A percentile compares a stretch with the other conserved stretches of the same genome.
Conservation (phyloP, 1,140 invertebrate species). For the Hypothenemus hampei region DNA sequence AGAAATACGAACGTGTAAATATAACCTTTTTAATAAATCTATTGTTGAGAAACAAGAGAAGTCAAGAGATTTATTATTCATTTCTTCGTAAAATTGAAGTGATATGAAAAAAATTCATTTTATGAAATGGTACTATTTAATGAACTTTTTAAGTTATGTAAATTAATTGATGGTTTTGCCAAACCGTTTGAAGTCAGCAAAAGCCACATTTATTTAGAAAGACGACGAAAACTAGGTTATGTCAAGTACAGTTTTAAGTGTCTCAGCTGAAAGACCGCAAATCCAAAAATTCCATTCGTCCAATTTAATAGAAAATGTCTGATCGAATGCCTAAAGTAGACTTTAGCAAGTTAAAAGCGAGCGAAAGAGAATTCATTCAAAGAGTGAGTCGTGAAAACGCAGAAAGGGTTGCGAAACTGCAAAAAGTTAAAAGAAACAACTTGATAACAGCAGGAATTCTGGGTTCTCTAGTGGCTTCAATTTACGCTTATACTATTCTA, state of each 20-base stretch:
- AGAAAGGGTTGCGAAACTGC: constrained; percentile 60
- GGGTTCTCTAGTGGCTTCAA: constrained; percentile 58
- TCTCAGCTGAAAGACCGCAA: too few relatives aligned
- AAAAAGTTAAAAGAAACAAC: constrained; percentile 58
- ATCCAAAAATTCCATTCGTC: too few relatives aligned
- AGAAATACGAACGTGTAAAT: too few relatives aligned
- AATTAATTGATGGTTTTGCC: background rate
- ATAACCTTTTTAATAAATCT: too few relatives aligned
- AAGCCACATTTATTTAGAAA: too few relatives aligned
- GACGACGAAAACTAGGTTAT: too few relatives aligned
- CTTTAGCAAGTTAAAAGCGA: constrained; percentile 53
- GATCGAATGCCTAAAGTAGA: constrained; percentile 55
- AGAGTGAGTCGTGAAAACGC: constrained; percentile 68
- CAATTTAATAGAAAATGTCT: constrained; percentile 32
- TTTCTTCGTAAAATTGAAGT: too few relatives aligned
- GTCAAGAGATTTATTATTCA: too few relatives aligned
- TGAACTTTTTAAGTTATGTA: background rate
- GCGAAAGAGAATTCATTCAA: constrained; percentile 72
- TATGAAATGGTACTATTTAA: background rate
- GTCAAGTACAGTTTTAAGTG: too few relatives aligned
- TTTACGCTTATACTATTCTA: constrained; percentile 79
- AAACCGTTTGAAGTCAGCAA: background rate
- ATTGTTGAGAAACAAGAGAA: too few relatives aligned
- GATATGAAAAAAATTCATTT: too few relatives aligned
- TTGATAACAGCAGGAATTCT: constrained; percentile 56